phyloP scores from a whole-genome alignment of 1,140 invertebrate species.

The Diabrotica virgifera region DNA sequence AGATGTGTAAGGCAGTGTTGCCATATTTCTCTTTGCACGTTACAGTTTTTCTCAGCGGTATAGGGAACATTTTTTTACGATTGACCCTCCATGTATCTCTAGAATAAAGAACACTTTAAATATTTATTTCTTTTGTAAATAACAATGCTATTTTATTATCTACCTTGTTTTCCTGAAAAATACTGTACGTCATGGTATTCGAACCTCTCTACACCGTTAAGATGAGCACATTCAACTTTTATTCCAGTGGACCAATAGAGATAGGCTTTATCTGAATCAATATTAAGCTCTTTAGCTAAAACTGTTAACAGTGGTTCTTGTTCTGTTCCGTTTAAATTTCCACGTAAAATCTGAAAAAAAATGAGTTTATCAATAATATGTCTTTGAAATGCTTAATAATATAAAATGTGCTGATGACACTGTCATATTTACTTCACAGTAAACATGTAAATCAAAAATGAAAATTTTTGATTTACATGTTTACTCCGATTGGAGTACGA shows the following conservation, averaged over 20 bases:
- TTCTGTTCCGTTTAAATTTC: constrained; percentile 63
- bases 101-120: too few relatives aligned
- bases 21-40: too few relatives aligned
- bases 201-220: constrained; percentile 74
- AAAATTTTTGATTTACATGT: too few relatives aligned
- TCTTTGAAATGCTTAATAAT: too few relatives aligned
- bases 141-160: background rate
- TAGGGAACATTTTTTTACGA: too few relatives aligned
- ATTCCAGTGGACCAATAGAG: constrained; percentile 87
- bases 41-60: too few relatives aligned
- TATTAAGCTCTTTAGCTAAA: constrained; percentile 72
- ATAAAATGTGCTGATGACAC: too few relatives aligned
- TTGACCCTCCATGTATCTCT: too few relatives aligned
- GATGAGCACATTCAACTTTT: constrained; percentile 71
- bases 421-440: too few relatives aligned
- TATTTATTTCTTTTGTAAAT: background rate
- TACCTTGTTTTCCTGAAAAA: constrained; percentile 75
- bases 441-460: too few relatives aligned
- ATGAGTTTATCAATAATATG: background rate
- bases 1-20: too few relatives aligned
- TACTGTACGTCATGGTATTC: constrained; percentile 68
- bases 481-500: too few relatives aligned
- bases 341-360: constrained; percentile 59
- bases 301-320: constrained; percentile 70
- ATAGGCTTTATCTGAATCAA: constrained; percentile 77